Conservation (phyloP, 2,797 vertebrate genomes). For the Eulemur mongoz region DNA sequence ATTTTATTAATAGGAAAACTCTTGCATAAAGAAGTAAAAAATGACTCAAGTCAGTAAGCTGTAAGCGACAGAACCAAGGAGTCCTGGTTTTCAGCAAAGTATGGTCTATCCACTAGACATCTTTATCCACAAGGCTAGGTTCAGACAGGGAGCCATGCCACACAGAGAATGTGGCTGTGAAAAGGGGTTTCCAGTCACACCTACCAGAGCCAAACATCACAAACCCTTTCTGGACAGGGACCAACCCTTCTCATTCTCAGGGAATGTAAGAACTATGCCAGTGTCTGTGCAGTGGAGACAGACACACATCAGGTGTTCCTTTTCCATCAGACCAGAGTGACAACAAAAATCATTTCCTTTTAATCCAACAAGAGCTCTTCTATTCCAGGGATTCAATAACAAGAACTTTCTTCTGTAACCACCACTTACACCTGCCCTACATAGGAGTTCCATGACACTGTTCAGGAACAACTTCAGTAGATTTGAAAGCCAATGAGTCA, state of each 20-base stretch:
- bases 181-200: constrained; percentile 63
- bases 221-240: constrained; percentile 59
- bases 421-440: background rate
- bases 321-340: constrained; percentile 54
- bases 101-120: background rate
- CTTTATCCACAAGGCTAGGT: background rate
- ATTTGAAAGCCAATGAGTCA: background rate
- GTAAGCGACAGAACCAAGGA: constrained; percentile 18
- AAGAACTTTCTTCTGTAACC: constrained; percentile 32
- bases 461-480: background rate
- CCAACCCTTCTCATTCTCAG: constrained; percentile 59
- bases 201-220: constrained; percentile 65
- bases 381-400: background rate
- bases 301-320: constrained; percentile 67
- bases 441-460: background rate
- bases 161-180: constrained; percentile 45
- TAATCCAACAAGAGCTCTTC: constrained; percentile 23
- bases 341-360: constrained; percentile 66
- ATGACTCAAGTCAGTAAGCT: constrained; percentile 40
- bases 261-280: constrained; percentile 64
- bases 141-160: constrained; percentile 39
- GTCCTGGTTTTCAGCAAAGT: constrained; percentile 14
- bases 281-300: constrained; percentile 63
- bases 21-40: constrained; percentile 28
- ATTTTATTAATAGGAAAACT: constrained; percentile 61